These are phyloP conservation scores for Ceriagrion tenellum DNA, from an alignment of 2,888 invertebrate genomes.

Conservation along the genomic window DNA sequence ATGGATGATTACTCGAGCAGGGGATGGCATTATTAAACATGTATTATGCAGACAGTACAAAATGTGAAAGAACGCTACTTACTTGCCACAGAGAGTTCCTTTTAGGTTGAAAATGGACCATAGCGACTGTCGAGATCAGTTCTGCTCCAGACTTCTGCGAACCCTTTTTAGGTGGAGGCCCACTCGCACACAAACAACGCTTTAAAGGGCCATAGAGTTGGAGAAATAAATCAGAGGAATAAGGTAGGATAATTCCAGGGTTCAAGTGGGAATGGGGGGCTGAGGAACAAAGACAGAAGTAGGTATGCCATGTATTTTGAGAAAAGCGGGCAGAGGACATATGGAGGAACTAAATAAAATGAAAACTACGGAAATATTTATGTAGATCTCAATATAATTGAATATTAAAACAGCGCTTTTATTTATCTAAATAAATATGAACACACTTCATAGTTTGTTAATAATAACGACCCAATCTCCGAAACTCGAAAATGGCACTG, in stretches of 20 bases:
- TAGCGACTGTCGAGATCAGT: conserved; percentile 22
- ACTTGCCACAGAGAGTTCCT: conserved; percentile 1
- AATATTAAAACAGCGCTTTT: too few relatives aligned
- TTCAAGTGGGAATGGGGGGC: neutral
- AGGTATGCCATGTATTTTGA: neutral
- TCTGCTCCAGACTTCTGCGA: neutral
- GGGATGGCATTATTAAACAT: conserved; percentile 53
- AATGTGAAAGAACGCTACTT: neutral
- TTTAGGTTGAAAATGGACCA: conserved; percentile 19
- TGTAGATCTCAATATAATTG: too few relatives aligned
- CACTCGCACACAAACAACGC: neutral
- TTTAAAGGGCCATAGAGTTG: neutral
- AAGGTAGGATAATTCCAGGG: neutral
- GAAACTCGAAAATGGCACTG: too few relatives aligned
- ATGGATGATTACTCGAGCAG: conserved; percentile 33
- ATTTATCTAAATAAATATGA: too few relatives aligned
- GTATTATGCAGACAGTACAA: neutral
- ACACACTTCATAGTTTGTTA: too few relatives aligned
- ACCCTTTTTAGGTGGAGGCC: neutral
- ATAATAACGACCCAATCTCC: too few relatives aligned
- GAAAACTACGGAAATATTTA: neutral
- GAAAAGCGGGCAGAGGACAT: neutral
- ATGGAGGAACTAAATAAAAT: neutral
- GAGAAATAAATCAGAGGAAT: neutral
- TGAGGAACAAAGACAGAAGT: neutral